phyloP scores from a whole-genome alignment of 2,797 vertebrate genomes.

The Catamblyrhynchus diadema region DNA sequence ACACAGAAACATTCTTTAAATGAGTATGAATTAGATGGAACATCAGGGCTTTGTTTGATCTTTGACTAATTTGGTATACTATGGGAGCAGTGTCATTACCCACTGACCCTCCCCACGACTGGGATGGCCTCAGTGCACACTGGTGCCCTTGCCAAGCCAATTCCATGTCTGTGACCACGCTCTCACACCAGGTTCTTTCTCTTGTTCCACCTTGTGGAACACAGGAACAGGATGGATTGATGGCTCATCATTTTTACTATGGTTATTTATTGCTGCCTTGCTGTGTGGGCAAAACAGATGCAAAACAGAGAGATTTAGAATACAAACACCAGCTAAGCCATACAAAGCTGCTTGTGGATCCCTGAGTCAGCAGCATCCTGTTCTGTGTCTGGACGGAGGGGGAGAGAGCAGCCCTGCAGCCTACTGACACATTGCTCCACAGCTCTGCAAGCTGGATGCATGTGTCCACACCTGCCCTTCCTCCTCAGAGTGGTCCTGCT shows the following conservation, averaged over 20 bases:
- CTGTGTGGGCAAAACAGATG: conserved; percentile 1
- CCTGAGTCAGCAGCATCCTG: not conserved
- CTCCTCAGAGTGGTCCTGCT: not conserved
- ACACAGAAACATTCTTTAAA: not conserved
- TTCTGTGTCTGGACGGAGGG: not conserved
- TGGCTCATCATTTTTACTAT: not conserved
- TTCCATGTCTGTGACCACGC: not conserved
- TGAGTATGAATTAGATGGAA: not conserved
- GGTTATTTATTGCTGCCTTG: not conserved
- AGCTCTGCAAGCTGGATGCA: not conserved
- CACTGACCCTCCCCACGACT: not conserved
- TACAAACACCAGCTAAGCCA: not conserved
- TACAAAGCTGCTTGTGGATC: not conserved
- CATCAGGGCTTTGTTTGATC: not conserved
- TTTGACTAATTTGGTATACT: not conserved
- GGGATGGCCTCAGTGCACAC: no score
- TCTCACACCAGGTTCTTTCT: not conserved
- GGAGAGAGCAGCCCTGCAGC: not conserved
- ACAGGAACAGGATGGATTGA: not conserved
- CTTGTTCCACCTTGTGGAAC: not conserved
- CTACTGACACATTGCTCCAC: not conserved
- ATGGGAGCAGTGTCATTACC: not conserved
- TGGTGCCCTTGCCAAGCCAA: not conserved
- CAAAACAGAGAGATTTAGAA: not conserved
- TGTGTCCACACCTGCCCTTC: not conserved